phyloP scores from a whole-genome alignment of 2,113 vertebrate species.

The Catharus bicknelli region DNA sequence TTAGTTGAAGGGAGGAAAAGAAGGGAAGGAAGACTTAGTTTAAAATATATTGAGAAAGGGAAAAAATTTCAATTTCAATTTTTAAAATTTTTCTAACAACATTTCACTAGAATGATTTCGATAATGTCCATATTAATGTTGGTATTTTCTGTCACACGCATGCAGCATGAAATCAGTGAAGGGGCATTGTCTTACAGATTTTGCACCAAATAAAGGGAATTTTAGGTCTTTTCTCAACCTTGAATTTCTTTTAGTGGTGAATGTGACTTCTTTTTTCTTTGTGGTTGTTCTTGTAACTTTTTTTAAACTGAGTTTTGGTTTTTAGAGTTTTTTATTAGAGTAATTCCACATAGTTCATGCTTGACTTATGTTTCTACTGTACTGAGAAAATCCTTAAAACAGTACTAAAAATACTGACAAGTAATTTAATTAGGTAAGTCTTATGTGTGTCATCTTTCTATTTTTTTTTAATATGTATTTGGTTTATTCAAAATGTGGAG shows the following conservation, averaged over 20 bases:
- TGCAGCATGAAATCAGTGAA: not conserved
- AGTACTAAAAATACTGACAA: not conserved
- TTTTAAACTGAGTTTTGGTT: not conserved
- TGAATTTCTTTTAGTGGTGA: not conserved
- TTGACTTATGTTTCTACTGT: not conserved
- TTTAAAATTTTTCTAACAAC: not conserved
- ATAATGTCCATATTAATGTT: not conserved
- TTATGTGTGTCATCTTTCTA: not conserved
- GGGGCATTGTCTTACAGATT: not conserved
- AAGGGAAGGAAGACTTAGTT: not conserved
- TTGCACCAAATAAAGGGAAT: not conserved
- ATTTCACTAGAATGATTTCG: not conserved
- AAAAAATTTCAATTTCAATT: not conserved
- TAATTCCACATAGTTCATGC: not conserved
- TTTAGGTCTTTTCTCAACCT: not conserved
- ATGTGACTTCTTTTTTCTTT: not conserved
- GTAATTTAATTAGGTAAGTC: not conserved
- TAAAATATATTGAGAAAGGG: not conserved
- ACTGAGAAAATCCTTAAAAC: not conserved
- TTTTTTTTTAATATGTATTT: not conserved
- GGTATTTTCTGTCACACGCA: not conserved
- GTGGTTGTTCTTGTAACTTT: not conserved
- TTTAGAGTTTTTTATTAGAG: not conserved
- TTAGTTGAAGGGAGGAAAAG: rapidly evolving
- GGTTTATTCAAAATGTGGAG: not conserved